Evolutionary conservation across 1,140 invertebrate genomes (phyloP), one percentile per base, ranked within the genome.

Genomic region (Centruroides vittatus): DNA sequence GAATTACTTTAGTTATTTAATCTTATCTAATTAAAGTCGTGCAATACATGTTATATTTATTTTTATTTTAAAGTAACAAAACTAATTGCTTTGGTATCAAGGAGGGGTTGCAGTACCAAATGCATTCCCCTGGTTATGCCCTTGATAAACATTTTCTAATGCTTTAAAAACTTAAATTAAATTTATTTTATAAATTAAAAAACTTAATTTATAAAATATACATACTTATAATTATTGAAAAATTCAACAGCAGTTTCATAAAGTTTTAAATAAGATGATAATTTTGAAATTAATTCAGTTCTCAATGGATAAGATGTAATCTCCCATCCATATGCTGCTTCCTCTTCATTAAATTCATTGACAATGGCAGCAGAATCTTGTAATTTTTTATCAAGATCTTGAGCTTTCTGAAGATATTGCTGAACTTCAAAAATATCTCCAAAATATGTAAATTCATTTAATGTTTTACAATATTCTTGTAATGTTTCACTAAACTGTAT

Each of bases 321-420:
- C 71, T 94, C 85, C 85, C 89, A 96, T 11, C 84, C 86, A 73
- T 92, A 97, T 46, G 90, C 81, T 62, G 81, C 78, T 73, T 98
- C 94, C 72, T 98, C 93, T 70, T 84, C 84, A 72, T 98, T 98
- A 66, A 97, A 93, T 59, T 83, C 78, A 69, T 93, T 87, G 61
- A 95, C 93, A 65, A 81, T 86, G 49, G 83, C 81, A 70, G 90
- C 80, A 9, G 90, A 92, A 58, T 73, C 69, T 60, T 77, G 71
- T 9, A 84, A 75, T 71, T 79, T 85, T 62, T 82, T 78, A 69
- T 93, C 84, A 0, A 96, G 71, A 49, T 80, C 75, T 10, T 79
- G 80, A 1, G 91, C 87, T 61, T 89, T 86, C 48, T 84, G 84
- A 36, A 89, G 81, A 72, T 98, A 98, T 66, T 86, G 84, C 36